Conservation (phyloP, 2,113 vertebrate species). For the Gopherus flavomarginatus region DNA sequence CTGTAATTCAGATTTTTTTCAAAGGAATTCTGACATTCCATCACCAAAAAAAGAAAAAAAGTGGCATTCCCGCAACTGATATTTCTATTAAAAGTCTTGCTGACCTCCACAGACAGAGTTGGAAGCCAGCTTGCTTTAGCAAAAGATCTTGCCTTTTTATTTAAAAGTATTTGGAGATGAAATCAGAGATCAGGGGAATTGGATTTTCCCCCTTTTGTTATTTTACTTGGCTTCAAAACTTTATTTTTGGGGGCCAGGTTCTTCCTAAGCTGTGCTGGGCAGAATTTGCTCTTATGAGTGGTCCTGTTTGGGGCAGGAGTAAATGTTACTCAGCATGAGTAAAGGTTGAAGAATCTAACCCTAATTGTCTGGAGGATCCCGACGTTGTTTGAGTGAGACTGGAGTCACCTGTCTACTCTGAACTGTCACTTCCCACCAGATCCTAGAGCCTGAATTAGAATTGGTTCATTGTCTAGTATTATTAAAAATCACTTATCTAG, state of each 20-base stretch:
- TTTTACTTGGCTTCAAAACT: not conserved
- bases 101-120: not conserved
- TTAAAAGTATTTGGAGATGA: not conserved
- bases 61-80: not conserved
- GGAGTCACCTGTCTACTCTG: not conserved
- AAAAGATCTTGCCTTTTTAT: not conserved
- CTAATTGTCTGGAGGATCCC: not conserved
- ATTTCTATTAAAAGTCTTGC: not conserved
- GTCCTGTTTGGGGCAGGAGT: not conserved
- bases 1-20: not conserved
- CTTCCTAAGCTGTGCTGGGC: not conserved
- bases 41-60: not conserved
- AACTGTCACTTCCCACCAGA: not conserved
- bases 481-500: not conserved
- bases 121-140: not conserved
- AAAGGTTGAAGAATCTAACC: not conserved
- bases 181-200: not conserved
- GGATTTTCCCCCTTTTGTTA: not conserved
- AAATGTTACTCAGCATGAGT: not conserved
- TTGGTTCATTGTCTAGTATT: too few species aligned
- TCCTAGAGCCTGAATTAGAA: not conserved
- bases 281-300: rapidly evolving
- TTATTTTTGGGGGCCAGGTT: not conserved
- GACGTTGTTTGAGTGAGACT: not conserved
- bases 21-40: not conserved